Evolutionary conservation across 2,113 vertebrate species (phyloP), one percentile per base, ranked within the genome.

Genomic region (Diadophis punctatus): DNA sequence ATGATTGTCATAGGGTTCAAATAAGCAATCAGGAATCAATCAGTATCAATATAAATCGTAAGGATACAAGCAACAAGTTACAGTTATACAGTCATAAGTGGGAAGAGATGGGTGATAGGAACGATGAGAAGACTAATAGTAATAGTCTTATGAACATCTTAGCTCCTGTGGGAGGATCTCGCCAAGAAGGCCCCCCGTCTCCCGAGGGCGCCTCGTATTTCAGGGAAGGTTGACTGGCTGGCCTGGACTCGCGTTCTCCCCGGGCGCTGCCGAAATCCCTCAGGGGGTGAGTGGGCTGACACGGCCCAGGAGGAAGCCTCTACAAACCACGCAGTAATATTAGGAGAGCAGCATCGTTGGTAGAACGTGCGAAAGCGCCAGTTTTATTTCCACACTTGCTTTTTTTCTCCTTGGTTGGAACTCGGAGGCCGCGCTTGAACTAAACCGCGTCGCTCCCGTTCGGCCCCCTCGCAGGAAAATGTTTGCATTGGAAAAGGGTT

Each of bases 401-500:
- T 55, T 95, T 93, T 2, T 89, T 84, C 48, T 80, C 34, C 55
- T 51, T 87, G 27, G 46, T 51, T 87, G 27, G 30, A 52, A 56
- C 34, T 43, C 30, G 30, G 34, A 5, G 9, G 49, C 20, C 10
- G 39, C 11, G 39, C 43, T 56, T 20, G 89, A 93, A 30, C 2
- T 0, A 90, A 89, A 68, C 14, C 20, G 48, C 16, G 51, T 68
- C 3, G n/a, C 1, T 1, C 1, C 0, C 68, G 20, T 87, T 56
- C 14, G 86, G 90, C 46, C 27, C 63, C 87, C 92, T 60, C 16
- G 49, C 8, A 80, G 60, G 86, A 43, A 85, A 87, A 52, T 56
- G 90, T 94, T 95, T 94, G 91, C 92, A 27, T 90, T 91, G 60
- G n/a, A 91, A 94, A 92, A 90, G 27, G 20, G 30, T 91, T 91